phyloP scores from a whole-genome alignment of 2,113 vertebrate species.

The Oryzias woworae region DNA sequence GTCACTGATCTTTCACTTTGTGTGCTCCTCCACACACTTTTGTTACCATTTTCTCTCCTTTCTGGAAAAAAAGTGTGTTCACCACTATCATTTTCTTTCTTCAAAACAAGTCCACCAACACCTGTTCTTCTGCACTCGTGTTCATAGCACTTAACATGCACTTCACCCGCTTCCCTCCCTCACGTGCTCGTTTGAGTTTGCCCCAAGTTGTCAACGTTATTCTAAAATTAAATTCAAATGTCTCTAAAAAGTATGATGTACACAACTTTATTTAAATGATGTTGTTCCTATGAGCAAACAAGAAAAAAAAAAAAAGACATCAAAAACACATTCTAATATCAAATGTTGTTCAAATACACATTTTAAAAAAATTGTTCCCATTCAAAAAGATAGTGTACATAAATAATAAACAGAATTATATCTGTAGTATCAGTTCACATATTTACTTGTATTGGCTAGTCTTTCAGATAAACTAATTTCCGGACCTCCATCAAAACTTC shows the following conservation, averaged over 20 bases:
- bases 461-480: constrained; percentile 14
- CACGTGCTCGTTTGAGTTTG: too few relatives aligned
- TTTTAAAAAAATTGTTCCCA: constrained; percentile 39
- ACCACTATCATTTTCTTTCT: too few relatives aligned
- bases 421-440: constrained; percentile 35
- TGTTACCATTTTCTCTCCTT: too few relatives aligned
- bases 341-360: constrained; percentile 48
- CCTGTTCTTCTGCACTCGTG: too few relatives aligned
- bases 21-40: too few relatives aligned
- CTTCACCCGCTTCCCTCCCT: too few relatives aligned
- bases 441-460: constrained; percentile 41
- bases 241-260: neutral
- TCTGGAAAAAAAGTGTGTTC: too few relatives aligned
- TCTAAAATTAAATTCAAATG: too few relatives aligned
- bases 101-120: too few relatives aligned
- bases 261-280: constrained; percentile 54
- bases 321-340: constrained; percentile 18
- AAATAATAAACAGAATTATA: constrained; percentile 59
- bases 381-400: constrained; percentile 51
- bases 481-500: neutral
- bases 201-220: too few relatives aligned
- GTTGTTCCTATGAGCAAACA: constrained; percentile 7
- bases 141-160: too few relatives aligned
- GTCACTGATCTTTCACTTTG: too few relatives aligned
- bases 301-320: neutral